Conservation (phyloP, 2,113 vertebrate genomes). For the Seriola aureovittata region DNA sequence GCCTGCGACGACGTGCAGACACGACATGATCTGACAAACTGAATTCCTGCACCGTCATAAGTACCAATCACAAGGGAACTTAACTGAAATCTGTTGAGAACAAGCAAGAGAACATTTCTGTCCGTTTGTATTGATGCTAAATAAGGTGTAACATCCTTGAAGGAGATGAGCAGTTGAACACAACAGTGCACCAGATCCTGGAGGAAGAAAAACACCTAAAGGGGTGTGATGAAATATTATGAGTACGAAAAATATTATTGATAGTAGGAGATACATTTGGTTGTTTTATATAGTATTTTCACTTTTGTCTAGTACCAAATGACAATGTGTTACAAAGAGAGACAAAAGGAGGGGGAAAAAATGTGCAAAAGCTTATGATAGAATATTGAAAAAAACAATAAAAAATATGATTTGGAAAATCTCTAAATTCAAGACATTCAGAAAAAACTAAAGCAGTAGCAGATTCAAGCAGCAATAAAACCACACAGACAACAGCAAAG, state of each 20-base stretch:
- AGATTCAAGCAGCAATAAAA: not conserved
- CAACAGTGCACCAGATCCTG: not conserved
- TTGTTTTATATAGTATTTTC: not conserved
- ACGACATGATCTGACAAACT: constrained; percentile 12
- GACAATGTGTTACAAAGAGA: not conserved
- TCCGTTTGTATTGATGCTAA: not conserved
- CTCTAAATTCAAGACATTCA: not conserved
- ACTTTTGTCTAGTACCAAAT: not conserved
- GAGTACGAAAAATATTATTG: too few relatives aligned
- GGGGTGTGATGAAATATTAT: too few relatives aligned
- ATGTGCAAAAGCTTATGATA: too few relatives aligned
- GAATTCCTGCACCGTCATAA: constrained; percentile 18
- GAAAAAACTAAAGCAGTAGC: not conserved
- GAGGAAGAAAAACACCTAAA: too few relatives aligned
- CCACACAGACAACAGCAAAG: too few relatives aligned
- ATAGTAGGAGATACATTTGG: too few relatives aligned
- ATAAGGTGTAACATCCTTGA: constrained; percentile 10
- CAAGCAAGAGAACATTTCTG: not conserved
- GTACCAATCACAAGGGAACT: constrained; percentile 19
- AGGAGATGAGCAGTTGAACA: not conserved
- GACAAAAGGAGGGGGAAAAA: too few relatives aligned
- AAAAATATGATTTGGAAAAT: too few relatives aligned
- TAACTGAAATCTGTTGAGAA: constrained; percentile 12
- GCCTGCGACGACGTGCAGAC: not conserved
- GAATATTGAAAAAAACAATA: too few relatives aligned